These are phyloP conservation scores for Hirtodrosophila duncani DNA, from an alignment of 2,888 invertebrate genomes.

Conservation along the genomic window DNA sequence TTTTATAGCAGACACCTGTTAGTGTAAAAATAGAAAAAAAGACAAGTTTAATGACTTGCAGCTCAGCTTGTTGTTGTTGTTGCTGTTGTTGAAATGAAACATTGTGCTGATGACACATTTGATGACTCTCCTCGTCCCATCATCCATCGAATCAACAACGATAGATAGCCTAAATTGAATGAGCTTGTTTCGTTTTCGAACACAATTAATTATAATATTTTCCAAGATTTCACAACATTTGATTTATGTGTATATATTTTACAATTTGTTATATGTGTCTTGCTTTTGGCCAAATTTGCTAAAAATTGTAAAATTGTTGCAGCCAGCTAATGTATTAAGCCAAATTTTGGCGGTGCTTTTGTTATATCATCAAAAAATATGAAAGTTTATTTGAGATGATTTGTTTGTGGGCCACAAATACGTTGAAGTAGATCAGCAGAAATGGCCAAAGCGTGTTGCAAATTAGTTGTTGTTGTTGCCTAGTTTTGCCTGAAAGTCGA, in stretches of 20 bases:
- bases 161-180: constrained; percentile 32
- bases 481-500: too few relatives aligned
- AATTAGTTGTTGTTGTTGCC: neutral
- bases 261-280: constrained; percentile 21
- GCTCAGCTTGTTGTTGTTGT: constrained; percentile 1
- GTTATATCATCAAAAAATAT: constrained; percentile 13
- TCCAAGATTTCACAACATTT: constrained; percentile 22
- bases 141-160: neutral
- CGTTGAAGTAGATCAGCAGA: constrained; percentile 11
- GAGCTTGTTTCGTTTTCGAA: constrained; percentile 27
- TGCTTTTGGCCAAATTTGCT: constrained; percentile 14
- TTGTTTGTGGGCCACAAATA: constrained; percentile 19
- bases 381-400: constrained; percentile 32
- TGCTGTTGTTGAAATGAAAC: constrained; percentile 19
- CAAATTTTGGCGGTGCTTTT: constrained; percentile 17
- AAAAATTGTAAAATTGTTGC: constrained; percentile 27
- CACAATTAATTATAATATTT: constrained; percentile 38
- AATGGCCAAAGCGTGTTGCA: constrained; percentile 12
- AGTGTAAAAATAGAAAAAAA: constrained; percentile 16
- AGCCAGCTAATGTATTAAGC: constrained; percentile 18
- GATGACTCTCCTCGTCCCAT: too few relatives aligned
- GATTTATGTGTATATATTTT: constrained; percentile 22
- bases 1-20: constrained; percentile 29
- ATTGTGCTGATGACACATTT: constrained; percentile 13
- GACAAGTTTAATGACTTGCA: constrained; percentile 39